Percentiles rank a stretch among this genome's conserved stretches.
Conservation (phyloP, 2,888 invertebrate genomes). For the Philonicus albiceps region DNA sequence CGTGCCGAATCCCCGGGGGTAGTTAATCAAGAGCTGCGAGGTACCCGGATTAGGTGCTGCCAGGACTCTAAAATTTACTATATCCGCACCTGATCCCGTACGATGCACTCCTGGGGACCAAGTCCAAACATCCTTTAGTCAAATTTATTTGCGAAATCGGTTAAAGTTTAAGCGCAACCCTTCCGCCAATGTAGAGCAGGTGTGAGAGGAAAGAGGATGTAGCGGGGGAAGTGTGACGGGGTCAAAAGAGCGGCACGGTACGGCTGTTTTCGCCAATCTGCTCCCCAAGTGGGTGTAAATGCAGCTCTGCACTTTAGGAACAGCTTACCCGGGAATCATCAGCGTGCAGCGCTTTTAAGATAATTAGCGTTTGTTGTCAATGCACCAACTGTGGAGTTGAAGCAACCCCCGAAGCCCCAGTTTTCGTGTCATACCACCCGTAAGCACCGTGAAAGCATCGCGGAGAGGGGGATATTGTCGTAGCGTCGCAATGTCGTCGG, state of each 20-base stretch:
- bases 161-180: conserved; percentile 23
- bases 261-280: neutral
- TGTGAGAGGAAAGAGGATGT: too few relatives aligned
- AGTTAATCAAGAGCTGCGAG: conserved; percentile 25
- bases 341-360: conserved; percentile 31
- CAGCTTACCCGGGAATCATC: conserved; percentile 13
- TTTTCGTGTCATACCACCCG: neutral
- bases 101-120: conserved; percentile 1
- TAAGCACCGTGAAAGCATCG: neutral
- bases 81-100: neutral
- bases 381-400: neutral
- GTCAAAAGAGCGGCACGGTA: neutral
- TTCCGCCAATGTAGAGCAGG: neutral
- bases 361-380: conserved; percentile 36
- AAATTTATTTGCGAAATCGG: conserved; percentile 34
- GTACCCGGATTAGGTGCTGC: conserved; percentile 8
- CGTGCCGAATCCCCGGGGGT: neutral
- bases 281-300: conserved; percentile 2
- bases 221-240: neutral
- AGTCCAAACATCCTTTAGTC: conserved; percentile 26
- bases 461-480: neutral
- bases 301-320: neutral
- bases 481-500: neutral
- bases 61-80: neutral
- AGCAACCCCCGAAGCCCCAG: neutral